Conservation (phyloP, 2,797 vertebrate genomes). For the Premnoplex brunnescens region DNA sequence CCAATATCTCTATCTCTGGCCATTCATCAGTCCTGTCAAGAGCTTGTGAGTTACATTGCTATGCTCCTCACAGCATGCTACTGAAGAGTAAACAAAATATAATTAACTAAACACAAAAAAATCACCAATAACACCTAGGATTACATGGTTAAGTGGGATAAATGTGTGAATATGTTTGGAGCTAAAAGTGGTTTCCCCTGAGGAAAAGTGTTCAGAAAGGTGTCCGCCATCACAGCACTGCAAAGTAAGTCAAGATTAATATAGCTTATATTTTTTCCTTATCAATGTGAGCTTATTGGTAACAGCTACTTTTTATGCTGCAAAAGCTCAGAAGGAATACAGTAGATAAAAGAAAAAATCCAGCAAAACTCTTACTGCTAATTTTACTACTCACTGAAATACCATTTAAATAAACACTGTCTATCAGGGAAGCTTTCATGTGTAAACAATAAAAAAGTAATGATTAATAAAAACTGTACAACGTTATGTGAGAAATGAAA, state of each 20-base stretch:
- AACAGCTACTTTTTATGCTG: neutral
- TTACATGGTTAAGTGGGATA: conserved; percentile 50
- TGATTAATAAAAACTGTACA: conserved; percentile 40
- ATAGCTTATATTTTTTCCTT: neutral
- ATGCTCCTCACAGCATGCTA: neutral
- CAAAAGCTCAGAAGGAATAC: neutral
- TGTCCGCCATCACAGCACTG: neutral
- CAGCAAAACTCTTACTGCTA: neutral
- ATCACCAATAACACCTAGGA: conserved; percentile 21
- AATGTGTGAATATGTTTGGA: neutral
- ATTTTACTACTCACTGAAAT: conserved; percentile 24
- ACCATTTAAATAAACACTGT: conserved; percentile 22
- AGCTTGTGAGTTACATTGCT: neutral
- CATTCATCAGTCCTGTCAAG: conserved; percentile 68
- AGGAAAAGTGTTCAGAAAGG: neutral
- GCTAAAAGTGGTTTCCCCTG: neutral
- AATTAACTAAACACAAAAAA: conserved; percentile 49
- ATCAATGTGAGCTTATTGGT: neutral
- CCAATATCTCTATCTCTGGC: conserved; percentile 65
- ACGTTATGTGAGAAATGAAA: conserved; percentile 26
- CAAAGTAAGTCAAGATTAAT: neutral
- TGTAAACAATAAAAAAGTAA: conserved; percentile 35
- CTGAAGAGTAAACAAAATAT: conserved; percentile 55
- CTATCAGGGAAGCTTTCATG: neutral
- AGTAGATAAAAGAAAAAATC: neutral